Base-by-base conservation (phyloP, 2,113 vertebrate genomes). In the Cryptoleucopteryx plumbea region DNA sequence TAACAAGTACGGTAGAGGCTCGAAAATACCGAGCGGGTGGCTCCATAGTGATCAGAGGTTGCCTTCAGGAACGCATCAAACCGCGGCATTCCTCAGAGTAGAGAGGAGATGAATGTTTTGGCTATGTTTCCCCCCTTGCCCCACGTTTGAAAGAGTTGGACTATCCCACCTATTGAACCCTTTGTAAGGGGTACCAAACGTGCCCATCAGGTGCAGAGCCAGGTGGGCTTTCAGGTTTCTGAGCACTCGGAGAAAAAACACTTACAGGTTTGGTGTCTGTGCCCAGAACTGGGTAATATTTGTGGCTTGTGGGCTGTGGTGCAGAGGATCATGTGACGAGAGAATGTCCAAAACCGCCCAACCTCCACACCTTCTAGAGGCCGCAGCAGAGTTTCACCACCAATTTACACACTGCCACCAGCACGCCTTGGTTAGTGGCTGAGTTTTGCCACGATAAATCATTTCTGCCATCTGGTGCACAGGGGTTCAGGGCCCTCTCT, bases 1-100 rank as follows among this genome's bases (percentile, higher is more conserved):
- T 99, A 55, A 99, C 99, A 94, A 99, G 99, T 99, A 98, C 96
- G 99, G 98, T 74, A 56, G 82, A 66, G 56, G 32, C 92, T 82
- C 13, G 34, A 38, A 63, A 67, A 9, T 9, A 34, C 4, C 26
- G 48, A 10, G 71, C 26, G 22, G 58, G 92, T n/a, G 34, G n/a
- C 34, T 56, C 29, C 15, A 16, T 13, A 13, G 20, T 0, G 9
- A 1, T 16, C 53, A 8, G 40, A 23, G 40, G 3, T 9, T 6
- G 19, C 43, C 15, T 58, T 75, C 2, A 31, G 42, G 34, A 48
- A 50, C 2, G 2, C 3, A 4, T 16, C 4, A 11, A 13, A 38
- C 22, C 7, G 29, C 2, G 4, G 26, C 36, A 2, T 47, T 68
- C 66, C 70, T 45, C 1, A 7, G 55, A 20, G 9, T 19, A 7